phyloP scores from a whole-genome alignment of 2,888 invertebrate genomes.

The Strigamia maritima region DNA sequence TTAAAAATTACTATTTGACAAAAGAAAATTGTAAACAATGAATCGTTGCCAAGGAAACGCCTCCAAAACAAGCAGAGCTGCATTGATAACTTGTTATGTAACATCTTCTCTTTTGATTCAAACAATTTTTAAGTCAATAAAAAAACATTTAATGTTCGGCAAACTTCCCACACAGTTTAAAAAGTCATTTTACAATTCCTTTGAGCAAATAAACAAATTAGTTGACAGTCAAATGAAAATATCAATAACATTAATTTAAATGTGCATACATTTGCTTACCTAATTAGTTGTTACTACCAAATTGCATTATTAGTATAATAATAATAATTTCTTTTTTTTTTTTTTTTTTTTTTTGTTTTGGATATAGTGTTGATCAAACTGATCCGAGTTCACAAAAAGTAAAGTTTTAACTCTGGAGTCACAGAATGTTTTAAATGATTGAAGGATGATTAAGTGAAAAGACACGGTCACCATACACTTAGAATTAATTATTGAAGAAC shows the following conservation, averaged over 20 bases:
- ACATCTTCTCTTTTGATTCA: too few species aligned
- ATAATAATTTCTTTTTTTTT: not conserved
- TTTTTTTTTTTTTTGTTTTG: too few species aligned
- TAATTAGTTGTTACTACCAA: not conserved
- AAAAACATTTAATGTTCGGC: too few species aligned
- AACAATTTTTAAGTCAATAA: too few species aligned
- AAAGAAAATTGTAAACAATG: too few species aligned
- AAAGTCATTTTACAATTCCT: not conserved
- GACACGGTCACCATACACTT: conserved; percentile 2
- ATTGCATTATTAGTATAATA: not conserved
- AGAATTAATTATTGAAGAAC: conserved; percentile 17
- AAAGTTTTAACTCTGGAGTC: not conserved
- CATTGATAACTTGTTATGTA: too few species aligned
- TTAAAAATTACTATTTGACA: too few species aligned
- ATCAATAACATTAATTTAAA: not conserved
- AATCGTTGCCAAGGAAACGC: too few species aligned
- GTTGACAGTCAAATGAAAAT: not conserved
- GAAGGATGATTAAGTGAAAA: not conserved
- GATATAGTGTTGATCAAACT: not conserved
- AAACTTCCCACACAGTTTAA: too few species aligned
- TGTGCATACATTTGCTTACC: not conserved
- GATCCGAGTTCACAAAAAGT: not conserved
- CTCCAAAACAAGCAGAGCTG: too few species aligned
- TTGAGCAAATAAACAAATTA: not conserved
- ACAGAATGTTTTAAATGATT: conserved; percentile 2